These are phyloP conservation scores for Ametastegia equiseti DNA, from an alignment of 2,888 invertebrate species.

Conservation along the genomic window DNA sequence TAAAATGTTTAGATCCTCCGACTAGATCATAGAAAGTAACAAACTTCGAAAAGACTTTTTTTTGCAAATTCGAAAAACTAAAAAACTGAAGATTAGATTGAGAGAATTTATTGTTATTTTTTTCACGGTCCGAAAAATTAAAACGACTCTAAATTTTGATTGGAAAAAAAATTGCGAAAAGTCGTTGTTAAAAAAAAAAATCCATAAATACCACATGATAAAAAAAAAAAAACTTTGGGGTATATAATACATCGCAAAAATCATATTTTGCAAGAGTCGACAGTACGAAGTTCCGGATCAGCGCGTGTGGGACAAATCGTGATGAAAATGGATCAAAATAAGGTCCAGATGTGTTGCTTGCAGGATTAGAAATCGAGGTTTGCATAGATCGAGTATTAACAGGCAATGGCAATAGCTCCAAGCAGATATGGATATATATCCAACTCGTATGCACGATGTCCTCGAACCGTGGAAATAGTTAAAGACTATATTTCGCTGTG, in stretches of 20 bases:
- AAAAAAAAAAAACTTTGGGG: no score
- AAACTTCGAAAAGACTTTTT: no score
- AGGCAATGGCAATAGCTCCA: background rate
- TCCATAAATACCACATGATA: no score
- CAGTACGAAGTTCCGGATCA: background rate
- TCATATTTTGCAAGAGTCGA: background rate
- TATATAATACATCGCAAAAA: background rate
- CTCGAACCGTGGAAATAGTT: conserved; percentile 27
- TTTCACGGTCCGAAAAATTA: no score
- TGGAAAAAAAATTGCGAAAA: no score
- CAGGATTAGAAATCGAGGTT: conserved; percentile 38
- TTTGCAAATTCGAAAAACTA: no score
- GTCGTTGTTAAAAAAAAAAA: no score
- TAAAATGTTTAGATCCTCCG: no score
- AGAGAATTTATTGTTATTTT: no score
- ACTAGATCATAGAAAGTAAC: no score
- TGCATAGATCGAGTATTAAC: background rate
- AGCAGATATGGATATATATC: background rate
- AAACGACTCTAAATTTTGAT: no score
- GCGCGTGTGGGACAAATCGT: background rate
- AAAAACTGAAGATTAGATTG: no score
- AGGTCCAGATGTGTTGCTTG: background rate
- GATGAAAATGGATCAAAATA: conserved; percentile 3
- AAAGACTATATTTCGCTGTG: conserved; percentile 34
- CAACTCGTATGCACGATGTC: conserved; percentile 9